Evolutionary conservation across 2,113 vertebrate species (phyloP).

Genomic region (Cyprinodon brontotheroides): DNA sequence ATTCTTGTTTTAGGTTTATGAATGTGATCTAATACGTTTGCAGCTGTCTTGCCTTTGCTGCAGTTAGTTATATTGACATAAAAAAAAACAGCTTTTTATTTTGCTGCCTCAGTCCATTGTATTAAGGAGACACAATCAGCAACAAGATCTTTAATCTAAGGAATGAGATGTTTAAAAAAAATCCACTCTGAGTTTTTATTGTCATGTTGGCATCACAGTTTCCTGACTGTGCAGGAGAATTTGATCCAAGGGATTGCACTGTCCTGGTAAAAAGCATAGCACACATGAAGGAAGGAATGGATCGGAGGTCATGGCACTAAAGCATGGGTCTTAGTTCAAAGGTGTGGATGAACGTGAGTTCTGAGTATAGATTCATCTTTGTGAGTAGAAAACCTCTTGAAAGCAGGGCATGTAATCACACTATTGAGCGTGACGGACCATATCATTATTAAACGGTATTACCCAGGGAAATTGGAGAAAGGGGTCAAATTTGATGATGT

Average conservation of each 20-base stretch:
- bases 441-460: conserved; percentile 76
- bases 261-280: conserved; percentile 66
- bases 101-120: conserved; percentile 18
- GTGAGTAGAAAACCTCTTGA: conserved; percentile 71
- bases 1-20: neutral
- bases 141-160: neutral
- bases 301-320: conserved; percentile 74
- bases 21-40: neutral
- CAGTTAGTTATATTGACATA: too few species aligned
- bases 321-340: conserved; percentile 75
- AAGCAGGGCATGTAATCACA: conserved; percentile 76
- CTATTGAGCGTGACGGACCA: conserved; percentile 68
- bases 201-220: conserved; percentile 50
- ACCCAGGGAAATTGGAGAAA: conserved; percentile 68
- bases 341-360: conserved; percentile 60
- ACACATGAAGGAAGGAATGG: conserved; percentile 49
- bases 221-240: conserved; percentile 51
- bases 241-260: conserved; percentile 65
- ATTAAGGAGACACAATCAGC: conserved; percentile 4
- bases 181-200: conserved; percentile 30
- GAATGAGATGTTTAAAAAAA: neutral
- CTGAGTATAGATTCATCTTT: conserved; percentile 72
- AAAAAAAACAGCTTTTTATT: too few species aligned
- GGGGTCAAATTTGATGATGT: conserved; percentile 71
- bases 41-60: neutral